Evolutionary conservation across 2,113 vertebrate species (phyloP), one percentile per base, ranked within the genome.

Genomic region (Rhizomys pruinosus): DNA sequence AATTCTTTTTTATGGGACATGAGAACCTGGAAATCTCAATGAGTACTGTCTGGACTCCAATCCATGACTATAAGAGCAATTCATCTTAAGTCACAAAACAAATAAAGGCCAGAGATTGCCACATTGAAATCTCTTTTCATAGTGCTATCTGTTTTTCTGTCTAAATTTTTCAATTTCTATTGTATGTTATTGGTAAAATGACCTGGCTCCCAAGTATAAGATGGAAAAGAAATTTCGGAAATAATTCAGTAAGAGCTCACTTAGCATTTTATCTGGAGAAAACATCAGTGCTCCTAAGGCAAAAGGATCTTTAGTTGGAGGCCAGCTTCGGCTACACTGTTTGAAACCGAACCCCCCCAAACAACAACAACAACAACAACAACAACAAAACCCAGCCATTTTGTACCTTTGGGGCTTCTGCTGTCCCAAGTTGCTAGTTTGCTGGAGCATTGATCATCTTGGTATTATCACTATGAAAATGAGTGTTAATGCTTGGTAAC

Each of bases 181-280:
- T 89, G 57, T 87, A 72, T 89, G 94, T 89, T 25, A 76, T 91
- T 76, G 79, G 74, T 82, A 25, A 42, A 91, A 88, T 25, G 42
- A 23, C 72, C 57, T 69, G n/a, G 52, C 20, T 57, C n/a, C 59
- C 68, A 86, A 63, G 16, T 91, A n/a, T 80, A 90, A 79, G n/a
- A 25, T 84, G 72, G 42, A 92, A 82, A 87, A 86, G 87, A 59
- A 74, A 79, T 87, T 84, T 94, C 72, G 94, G 71, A 71, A 85
- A 81, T 16, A 66, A 27, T 90, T 92, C 23, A 86, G 20, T 59
- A 84, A 52, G 74, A 78, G 27, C 39, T 93, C 27, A 34, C 74
- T 91, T 86, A 86, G n/a, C 27, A 32, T 47, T 77, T 92, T n/a
- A 27, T 29, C 69, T 81, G 11, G 64, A 57, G 37, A 86, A 85